Evolutionary conservation across 2,888 invertebrate genomes (phyloP).

Genomic region (Rhopalosiphum nymphaeae): DNA sequence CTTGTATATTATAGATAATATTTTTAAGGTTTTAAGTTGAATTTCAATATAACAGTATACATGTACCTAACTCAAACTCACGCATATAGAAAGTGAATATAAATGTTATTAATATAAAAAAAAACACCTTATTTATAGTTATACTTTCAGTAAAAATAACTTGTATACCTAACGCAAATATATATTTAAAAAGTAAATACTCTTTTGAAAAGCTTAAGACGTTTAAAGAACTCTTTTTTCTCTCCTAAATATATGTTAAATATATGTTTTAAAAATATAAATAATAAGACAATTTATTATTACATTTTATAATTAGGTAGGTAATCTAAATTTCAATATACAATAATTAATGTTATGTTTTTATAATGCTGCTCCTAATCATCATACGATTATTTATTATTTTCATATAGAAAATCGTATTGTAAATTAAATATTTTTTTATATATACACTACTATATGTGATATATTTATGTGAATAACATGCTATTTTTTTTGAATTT

Average conservation of each 20-base stretch:
- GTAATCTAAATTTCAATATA: too few relatives aligned
- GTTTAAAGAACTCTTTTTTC: not conserved
- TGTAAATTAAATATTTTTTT: not conserved
- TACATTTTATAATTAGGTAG: too few relatives aligned
- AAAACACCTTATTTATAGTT: not conserved
- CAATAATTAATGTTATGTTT: not conserved
- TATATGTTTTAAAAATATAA: not conserved
- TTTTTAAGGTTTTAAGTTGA: too few relatives aligned
- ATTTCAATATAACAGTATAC: too few relatives aligned
- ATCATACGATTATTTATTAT: not conserved
- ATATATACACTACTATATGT: not conserved
- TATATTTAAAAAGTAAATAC: not conserved
- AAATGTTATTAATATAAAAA: not conserved
- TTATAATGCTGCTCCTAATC: not conserved
- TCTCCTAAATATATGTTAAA: not conserved
- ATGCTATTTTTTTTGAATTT: not conserved
- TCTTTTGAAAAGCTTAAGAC: not conserved
- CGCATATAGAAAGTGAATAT: too few relatives aligned
- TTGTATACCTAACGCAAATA: not conserved
- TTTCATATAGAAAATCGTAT: not conserved
- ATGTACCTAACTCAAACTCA: too few relatives aligned
- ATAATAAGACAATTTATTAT: too few relatives aligned
- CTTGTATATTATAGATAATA: too few relatives aligned
- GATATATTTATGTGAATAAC: not conserved
- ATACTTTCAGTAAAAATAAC: not conserved